Evolutionary conservation across 2,113 vertebrate species (phyloP).

Genomic region (Labeo catla): DNA sequence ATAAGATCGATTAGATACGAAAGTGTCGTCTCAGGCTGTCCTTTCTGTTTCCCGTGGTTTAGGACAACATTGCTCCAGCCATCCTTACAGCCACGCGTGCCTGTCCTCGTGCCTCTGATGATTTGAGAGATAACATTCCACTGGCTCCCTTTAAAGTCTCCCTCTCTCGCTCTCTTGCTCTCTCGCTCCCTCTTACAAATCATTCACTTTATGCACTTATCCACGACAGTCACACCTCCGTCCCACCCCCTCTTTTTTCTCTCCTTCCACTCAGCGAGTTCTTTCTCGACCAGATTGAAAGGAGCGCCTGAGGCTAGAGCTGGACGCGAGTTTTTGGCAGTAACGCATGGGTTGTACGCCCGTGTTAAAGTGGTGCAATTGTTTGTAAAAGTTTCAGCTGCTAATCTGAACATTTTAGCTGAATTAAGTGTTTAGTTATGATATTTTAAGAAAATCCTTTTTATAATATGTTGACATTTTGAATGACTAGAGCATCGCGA

Average conservation of each 20-base stretch:
- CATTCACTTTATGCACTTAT: slow-evolving; percentile 46
- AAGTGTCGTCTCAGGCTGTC: slow-evolving; percentile 51
- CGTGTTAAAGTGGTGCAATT: not conserved
- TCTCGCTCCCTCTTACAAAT: slow-evolving; percentile 27
- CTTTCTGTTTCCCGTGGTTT: slow-evolving; percentile 43
- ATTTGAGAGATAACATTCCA: slow-evolving; percentile 41
- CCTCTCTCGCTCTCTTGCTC: slow-evolving; percentile 34
- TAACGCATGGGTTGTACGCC: not conserved
- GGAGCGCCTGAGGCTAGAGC: slow-evolving; percentile 69
- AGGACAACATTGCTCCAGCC: slow-evolving; percentile 33
- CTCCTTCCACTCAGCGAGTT: slow-evolving; percentile 53
- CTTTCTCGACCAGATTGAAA: slow-evolving; percentile 73
- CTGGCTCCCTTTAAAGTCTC: slow-evolving; percentile 36
- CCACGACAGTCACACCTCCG: slow-evolving; percentile 40
- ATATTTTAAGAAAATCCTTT: not conserved
- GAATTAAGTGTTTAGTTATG: not conserved
- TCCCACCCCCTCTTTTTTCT: slow-evolving; percentile 45
- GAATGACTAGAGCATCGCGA: not conserved
- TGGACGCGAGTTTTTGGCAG: slow-evolving; percentile 69
- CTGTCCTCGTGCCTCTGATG: slow-evolving; percentile 38
- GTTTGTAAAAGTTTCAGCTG: not conserved
- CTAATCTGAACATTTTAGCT: not conserved
- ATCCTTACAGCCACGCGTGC: slow-evolving; percentile 28
- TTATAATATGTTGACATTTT: not conserved
- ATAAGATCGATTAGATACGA: slow-evolving; percentile 48